These are phyloP conservation scores for Parotocinclus haroldoi DNA, from an alignment of 2,797 vertebrate genomes.

Conservation along the genomic window DNA sequence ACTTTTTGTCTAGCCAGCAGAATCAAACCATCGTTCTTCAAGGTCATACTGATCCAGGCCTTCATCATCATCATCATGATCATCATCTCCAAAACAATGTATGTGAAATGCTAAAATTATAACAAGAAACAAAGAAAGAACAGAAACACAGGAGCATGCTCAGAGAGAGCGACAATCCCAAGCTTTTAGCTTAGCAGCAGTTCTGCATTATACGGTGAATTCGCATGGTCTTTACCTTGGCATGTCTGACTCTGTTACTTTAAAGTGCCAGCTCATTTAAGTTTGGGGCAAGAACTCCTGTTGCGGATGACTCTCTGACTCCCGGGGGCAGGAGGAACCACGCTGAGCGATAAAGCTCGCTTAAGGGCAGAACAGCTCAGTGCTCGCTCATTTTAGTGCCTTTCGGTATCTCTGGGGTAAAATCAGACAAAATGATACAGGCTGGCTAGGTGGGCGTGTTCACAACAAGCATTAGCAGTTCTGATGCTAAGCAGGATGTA, in stretches of 20 bases:
- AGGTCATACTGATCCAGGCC: conserved; percentile 13
- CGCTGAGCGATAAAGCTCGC: neutral
- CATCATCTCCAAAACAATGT: conserved; percentile 18
- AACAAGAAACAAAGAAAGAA: neutral
- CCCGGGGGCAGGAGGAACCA: neutral
- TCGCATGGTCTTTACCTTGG: neutral
- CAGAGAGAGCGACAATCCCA: neutral
- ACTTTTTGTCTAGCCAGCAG: conserved; percentile 8
- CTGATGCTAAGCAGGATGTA: neutral
- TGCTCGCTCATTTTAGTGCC: conserved; percentile 42
- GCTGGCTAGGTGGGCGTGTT: too few species aligned
- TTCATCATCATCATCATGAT: neutral
- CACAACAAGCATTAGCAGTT: neutral
- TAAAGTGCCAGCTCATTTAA: conserved; percentile 45
- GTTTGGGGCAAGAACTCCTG: conserved; percentile 34
- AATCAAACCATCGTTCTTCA: conserved; percentile 11
- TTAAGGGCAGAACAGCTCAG: neutral
- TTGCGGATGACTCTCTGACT: neutral
- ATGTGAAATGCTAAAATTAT: neutral
- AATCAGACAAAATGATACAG: neutral
- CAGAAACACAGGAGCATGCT: neutral
- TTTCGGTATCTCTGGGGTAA: conserved; percentile 42
- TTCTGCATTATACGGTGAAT: conserved; percentile 13
- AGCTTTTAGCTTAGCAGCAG: conserved; percentile 4
- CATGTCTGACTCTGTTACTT: conserved; percentile 21